Conservation (phyloP, 2,113 vertebrate genomes). For the Quiscalus mexicanus region DNA sequence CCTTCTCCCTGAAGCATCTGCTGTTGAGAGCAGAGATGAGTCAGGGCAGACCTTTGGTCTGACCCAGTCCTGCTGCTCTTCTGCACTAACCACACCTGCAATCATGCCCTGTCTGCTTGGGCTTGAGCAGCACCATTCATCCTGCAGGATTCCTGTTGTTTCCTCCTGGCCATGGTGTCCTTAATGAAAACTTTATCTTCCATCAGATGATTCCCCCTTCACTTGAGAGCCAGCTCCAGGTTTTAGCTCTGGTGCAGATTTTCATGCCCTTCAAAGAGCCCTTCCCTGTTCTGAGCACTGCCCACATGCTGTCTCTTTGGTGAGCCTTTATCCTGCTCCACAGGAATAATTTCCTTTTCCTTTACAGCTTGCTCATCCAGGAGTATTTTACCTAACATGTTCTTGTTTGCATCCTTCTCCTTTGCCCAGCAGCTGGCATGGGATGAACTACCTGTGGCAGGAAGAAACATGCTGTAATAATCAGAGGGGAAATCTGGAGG, state of each 20-base stretch:
- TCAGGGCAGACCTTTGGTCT: constrained; percentile 9
- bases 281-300: background rate
- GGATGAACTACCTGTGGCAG: constrained; percentile 52
- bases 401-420: constrained; percentile 42
- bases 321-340: constrained; percentile 18
- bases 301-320: constrained; percentile 5
- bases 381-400: background rate
- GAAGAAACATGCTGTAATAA: constrained; percentile 44
- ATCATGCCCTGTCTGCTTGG: background rate
- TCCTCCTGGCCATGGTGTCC: background rate
- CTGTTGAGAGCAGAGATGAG: background rate
- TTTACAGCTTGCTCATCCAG: background rate
- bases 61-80: background rate
- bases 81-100: background rate
- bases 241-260: background rate
- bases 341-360: constrained; percentile 45
- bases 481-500: constrained; percentile 47
- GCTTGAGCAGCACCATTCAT: constrained; percentile 7
- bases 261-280: constrained; percentile 29
- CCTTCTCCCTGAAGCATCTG: background rate
- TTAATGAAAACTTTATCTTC: background rate
- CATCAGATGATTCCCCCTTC: background rate
- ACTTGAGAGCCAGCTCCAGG: background rate
- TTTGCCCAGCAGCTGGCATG: background rate
- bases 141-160: background rate